phyloP scores from a whole-genome alignment of 2,797 vertebrate genomes.

The Loris lydekkerianus region DNA sequence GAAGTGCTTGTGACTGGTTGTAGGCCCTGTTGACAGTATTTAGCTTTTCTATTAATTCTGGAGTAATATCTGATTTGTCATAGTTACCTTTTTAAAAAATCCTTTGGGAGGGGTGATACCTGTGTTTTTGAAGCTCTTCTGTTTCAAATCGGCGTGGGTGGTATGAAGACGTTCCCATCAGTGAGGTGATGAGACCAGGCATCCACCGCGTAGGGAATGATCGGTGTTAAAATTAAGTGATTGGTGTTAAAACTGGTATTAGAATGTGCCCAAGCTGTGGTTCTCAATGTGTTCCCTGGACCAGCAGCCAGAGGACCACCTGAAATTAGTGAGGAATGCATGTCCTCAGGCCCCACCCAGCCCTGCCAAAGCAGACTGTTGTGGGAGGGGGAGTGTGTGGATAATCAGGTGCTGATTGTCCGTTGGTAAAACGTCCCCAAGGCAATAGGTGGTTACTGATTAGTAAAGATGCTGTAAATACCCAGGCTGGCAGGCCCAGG shows the following conservation, averaged over 20 bases:
- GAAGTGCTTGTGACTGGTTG: not conserved
- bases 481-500: accelerated
- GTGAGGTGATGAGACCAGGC: accelerated
- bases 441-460: accelerated
- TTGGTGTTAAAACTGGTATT: too few relatives aligned
- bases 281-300: accelerated
- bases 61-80: accelerated
- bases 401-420: accelerated
- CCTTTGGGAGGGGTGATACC: accelerated
- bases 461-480: accelerated
- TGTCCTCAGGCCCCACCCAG: not conserved
- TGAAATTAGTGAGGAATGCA: accelerated
- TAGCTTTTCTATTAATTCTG: not conserved
- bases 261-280: accelerated
- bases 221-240: accelerated
- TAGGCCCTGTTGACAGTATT: accelerated
- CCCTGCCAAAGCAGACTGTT: accelerated
- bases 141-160: not conserved
- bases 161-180: accelerated
- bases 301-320: accelerated
- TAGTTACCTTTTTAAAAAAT: accelerated
- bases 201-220: accelerated
- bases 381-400: accelerated
- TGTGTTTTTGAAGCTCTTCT: accelerated
- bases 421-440: accelerated